Base-by-base conservation (phyloP, 1,140 invertebrate species). In the Listronotus oregonensis region DNA sequence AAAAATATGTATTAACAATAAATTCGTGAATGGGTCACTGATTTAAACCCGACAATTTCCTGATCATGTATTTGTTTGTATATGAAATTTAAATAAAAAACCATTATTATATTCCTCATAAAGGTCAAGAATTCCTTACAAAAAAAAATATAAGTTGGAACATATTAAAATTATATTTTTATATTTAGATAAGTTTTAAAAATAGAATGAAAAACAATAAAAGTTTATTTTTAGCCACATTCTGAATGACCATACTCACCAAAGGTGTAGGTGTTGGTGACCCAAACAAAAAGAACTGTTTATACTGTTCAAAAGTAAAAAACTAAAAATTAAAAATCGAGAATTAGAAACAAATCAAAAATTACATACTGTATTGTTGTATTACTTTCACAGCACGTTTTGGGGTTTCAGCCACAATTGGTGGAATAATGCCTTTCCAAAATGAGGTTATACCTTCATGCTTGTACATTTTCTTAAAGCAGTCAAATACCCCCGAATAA, bases 381-480 rank as follows among this genome's bases (percentile, higher is more conserved):
- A 34, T 74, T 78, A 87, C 85, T 80, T 97, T 97, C 0, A 94
- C 89, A 49, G 94, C 95, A 75, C 95, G 78, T 81, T 97, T 97
- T 6, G 95, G 95, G 32, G 94, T 97, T 83, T 97, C 95, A n/a
- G 91, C 93, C 57, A 97, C 75, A 73, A 97, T 89, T 9, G 95
- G 95, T 3, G 95, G 94, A 66, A 97, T 69, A 71, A 97, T 93
- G 62, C 95, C 95, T 85, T 96, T 96, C 87, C 92, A 96, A 80
- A 92, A 93, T 21, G 91, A 88, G 60, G 86, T 81, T 2, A 90
- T 37, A 5, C 93, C 94, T 85, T 97, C 95, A 72, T 86, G 84
- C 74, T 78, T 85, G 68, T 93, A 91, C 87, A 96, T 97, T 83
- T 96, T 95, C 60, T 79, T 82, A 77, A 96, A 90, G 80, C 93